These are phyloP conservation scores for Holothuria scabra DNA, from an alignment of 53 echinoderm and acorn worm genomes.

Conservation along the genomic window DNA sequence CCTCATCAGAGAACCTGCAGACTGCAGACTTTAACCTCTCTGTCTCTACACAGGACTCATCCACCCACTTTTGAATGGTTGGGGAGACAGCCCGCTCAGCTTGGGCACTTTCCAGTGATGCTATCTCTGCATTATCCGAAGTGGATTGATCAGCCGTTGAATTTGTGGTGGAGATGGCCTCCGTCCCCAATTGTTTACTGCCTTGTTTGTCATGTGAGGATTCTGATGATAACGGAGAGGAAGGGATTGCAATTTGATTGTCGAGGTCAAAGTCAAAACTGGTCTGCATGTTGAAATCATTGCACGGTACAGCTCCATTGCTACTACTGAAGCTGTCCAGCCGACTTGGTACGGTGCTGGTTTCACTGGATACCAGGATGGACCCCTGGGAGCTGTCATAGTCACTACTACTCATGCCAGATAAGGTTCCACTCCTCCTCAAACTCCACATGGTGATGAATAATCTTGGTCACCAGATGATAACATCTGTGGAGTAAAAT, in stretches of 20 bases:
- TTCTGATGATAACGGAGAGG: slow-evolving; percentile 48
- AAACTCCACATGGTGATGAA: slow-evolving; percentile 63
- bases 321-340: slow-evolving; percentile 69
- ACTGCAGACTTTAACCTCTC: slow-evolving; percentile 49
- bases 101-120: slow-evolving; percentile 22
- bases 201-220: slow-evolving; percentile 44
- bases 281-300: slow-evolving; percentile 36
- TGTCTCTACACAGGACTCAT: slow-evolving; percentile 71
- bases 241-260: neutral
- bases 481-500: too few species aligned
- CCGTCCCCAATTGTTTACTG: neutral
- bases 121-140: slow-evolving; percentile 47
- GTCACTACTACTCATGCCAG: slow-evolving; percentile 51
- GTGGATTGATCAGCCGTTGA: slow-evolving; percentile 51
- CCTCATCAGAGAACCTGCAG: neutral
- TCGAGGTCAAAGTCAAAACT: slow-evolving; percentile 39
- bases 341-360: slow-evolving; percentile 76
- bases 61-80: slow-evolving; percentile 87
- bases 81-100: slow-evolving; percentile 46
- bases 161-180: slow-evolving; percentile 29
- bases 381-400: slow-evolving; percentile 83
- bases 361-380: slow-evolving; percentile 68
- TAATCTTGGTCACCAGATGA: too few species aligned
- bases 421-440: slow-evolving; percentile 71
- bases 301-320: neutral